phyloP scores from a whole-genome alignment of 2,113 vertebrate species.

The Solea senegalensis region DNA sequence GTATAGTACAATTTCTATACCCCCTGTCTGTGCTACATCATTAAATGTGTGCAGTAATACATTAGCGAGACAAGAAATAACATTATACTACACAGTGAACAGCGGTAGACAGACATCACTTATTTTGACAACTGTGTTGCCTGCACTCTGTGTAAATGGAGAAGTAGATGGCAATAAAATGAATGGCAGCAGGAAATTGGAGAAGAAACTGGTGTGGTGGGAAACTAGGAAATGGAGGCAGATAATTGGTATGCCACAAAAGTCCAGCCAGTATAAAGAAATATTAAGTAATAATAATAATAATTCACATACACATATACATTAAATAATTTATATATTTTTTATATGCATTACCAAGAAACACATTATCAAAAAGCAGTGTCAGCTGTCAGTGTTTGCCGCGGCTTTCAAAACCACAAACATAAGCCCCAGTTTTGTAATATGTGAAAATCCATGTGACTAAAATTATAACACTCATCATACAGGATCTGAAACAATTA shows the following conservation, averaged over 20 bases:
- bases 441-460: constrained; percentile 6
- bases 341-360: neutral
- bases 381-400: neutral
- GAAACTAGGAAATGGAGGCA: neutral
- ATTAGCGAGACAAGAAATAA: constrained; percentile 39
- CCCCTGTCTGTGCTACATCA: constrained; percentile 44
- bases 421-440: neutral
- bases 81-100: constrained; percentile 37
- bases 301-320: too few species aligned
- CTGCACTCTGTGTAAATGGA: constrained; percentile 8
- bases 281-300: neutral
- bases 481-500: neutral
- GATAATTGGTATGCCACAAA: neutral
- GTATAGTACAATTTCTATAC: constrained; percentile 5
- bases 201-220: constrained; percentile 25
- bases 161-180: constrained; percentile 42
- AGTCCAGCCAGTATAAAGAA: neutral
- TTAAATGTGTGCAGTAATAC: constrained; percentile 43
- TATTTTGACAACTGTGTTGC: neutral
- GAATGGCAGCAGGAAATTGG: constrained; percentile 23
- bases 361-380: neutral
- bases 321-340: too few species aligned
- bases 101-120: constrained; percentile 19
- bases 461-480: neutral
- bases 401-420: neutral